Evolutionary conservation across 2,797 vertebrate genomes (phyloP).

Genomic region (Otus scops): DNA sequence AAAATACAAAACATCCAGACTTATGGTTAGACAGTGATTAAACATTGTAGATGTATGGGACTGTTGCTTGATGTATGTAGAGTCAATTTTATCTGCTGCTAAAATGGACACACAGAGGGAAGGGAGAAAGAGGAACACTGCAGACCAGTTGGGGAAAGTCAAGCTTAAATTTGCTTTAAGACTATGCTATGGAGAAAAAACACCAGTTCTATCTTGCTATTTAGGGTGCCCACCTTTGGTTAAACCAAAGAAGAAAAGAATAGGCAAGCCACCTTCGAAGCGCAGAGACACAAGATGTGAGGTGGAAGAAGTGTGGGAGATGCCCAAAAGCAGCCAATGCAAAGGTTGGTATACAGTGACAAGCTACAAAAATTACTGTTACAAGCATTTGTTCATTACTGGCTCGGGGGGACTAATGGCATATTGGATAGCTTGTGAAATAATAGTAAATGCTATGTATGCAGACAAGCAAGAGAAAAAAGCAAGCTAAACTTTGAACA

Average conservation of each 20-base stretch:
- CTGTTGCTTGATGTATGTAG: neutral
- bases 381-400: neutral
- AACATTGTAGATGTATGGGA: neutral
- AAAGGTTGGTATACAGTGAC: slow-evolving; percentile 49
- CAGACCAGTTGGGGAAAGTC: neutral
- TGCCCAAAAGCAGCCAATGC: neutral
- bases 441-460: neutral
- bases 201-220: neutral
- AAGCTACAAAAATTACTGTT: neutral
- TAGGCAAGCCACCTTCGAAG: slow-evolving; percentile 57
- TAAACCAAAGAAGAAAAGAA: slow-evolving; percentile 61
- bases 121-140: neutral
- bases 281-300: slow-evolving; percentile 54
- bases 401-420: fast-evolving
- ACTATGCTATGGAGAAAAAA: neutral
- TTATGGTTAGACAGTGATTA: neutral
- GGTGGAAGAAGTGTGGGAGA: slow-evolving; percentile 52
- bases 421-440: no score
- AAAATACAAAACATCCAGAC: neutral
- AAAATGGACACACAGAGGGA: neutral
- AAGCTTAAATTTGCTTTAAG: neutral
- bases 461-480: neutral
- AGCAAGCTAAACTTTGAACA: neutral
- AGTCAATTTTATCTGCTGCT: neutral
- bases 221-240: neutral